Evolutionary conservation across 2,113 vertebrate species (phyloP).

Genomic region (Marcusenius ussheri): DNA sequence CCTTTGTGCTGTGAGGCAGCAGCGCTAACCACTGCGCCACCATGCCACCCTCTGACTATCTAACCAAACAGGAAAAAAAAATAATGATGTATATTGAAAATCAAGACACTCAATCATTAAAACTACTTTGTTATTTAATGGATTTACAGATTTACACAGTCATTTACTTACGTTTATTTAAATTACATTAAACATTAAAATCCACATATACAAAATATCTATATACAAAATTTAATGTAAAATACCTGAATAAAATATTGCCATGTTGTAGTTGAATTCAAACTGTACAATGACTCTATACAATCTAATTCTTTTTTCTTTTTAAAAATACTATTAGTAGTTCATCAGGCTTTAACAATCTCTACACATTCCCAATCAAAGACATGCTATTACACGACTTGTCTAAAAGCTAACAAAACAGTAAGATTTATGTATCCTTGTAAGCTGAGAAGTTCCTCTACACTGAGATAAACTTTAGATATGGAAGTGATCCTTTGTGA

Average conservation of each 20-base stretch:
- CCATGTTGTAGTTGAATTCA: not conserved
- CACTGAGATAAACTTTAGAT: not conserved
- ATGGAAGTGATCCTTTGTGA: not conserved
- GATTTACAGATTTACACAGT: not conserved
- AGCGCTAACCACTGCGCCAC: no score
- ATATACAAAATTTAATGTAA: not conserved
- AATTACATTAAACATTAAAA: slow-evolving; percentile 9
- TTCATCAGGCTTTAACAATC: not conserved
- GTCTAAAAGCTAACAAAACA: not conserved
- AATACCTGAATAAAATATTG: slow-evolving; percentile 3
- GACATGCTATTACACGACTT: not conserved
- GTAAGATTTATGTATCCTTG: not conserved
- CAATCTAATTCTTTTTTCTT: not conserved
- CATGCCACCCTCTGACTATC: no score
- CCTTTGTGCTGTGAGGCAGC: no score
- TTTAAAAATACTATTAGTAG: not conserved
- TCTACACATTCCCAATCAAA: not conserved
- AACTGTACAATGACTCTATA: not conserved
- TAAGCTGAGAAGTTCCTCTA: not conserved
- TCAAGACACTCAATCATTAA: not conserved
- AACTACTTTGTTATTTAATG: not conserved
- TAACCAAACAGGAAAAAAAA: not conserved
- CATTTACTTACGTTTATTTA: not conserved
- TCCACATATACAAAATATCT: not conserved
- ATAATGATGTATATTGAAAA: not conserved